Evolutionary conservation across 1,140 invertebrate species (phyloP), one percentile per base, ranked within the genome.

Genomic region (Papilio polyxenes): DNA sequence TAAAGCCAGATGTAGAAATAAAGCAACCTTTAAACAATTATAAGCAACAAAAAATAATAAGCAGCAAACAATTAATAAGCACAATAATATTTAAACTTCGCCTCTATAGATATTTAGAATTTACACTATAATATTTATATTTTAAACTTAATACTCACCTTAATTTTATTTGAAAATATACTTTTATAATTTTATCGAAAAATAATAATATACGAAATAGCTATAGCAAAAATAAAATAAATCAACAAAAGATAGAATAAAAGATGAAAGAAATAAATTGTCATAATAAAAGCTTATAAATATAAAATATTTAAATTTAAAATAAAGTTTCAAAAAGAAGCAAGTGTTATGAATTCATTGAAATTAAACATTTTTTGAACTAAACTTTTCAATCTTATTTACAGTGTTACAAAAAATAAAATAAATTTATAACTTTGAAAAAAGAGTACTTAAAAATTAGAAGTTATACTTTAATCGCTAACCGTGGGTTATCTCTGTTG

Each of bases 41-140:
- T n/a, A 76, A 53, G 23, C 48, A 76, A 76, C 6, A 62, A 88
- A 87, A 88, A 84, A 87, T 88, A 91, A 51, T 77, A 93, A 92
- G 91, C 92, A 53, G 92, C 92, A 93, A 93, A 87, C 86, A 84
- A 93, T 89, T 85, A 89, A 84, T 56, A 92, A 92, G 91, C 91
- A 76, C 83, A 87, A 89, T 84, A 81, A 85, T 80, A 82, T 85
- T 85, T 83, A 81, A 82, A 90, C 86, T 86, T 88, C 37, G 84
- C 86, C 77, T 44, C 78, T 80, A 69, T 69, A 80, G 37, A 79
- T 37, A n/a, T 80, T 65, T 40, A 40, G 87, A 80, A 86, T 88
- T 89, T 75, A 89, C 86, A 85, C 83, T 37, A 84, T 65, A 83
- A 81, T 83, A 86, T 23, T 81, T 80, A 84, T 86, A 82, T 51